Base-by-base conservation (phyloP, 1,140 invertebrate species). In the Pteromalus puparum region DNA sequence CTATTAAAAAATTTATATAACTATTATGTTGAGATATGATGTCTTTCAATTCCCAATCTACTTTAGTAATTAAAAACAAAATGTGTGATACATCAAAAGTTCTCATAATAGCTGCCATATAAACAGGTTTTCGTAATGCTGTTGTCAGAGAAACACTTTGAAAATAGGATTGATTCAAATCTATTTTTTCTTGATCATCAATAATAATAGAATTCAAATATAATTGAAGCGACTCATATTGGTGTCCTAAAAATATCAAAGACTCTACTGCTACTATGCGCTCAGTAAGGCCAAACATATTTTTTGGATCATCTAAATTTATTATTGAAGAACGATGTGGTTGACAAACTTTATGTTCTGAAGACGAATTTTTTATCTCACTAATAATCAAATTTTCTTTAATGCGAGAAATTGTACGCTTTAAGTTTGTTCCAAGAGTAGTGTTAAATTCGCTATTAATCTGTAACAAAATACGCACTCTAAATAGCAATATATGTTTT, bases 41-140 rank as follows among this genome's bases (percentile, higher is more conserved):
- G 89, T 99, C 98, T 90, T 96, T 96, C 0, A 99, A 95, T 91
- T 99, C 98, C 99, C 99, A 99, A 91, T 98, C 97, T 2, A 99
- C 98, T 93, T 96, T 97, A 6, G 95, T 95, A 96, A 99, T 99
- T n/a, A 95, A 94, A 74, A 95, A 94, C 12, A 99, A 92, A 77
- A 98, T 95, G 61, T 95, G 94, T 70, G 96, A 94, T 46, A 96
- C 95, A 90, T 99, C 96, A n/a, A 99, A 95, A 12, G 95, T 93
- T 88, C 95, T 95, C 0, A 95, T 95, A 0, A 96, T 95, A 0
- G 98, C 97, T 82, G 96, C 95, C 94, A 97, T 97, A 89, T 98
- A 99, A 13, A 98, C 95, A 0, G 98, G 97, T 87, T 95, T 95
- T 74, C 97, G 93, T 80, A 99, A 93, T 92, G 98, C 97, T 2